Evolutionary conservation across 92 coral and sea anemone species (phyloP).

Genomic region (Paramuricea clavata): DNA sequence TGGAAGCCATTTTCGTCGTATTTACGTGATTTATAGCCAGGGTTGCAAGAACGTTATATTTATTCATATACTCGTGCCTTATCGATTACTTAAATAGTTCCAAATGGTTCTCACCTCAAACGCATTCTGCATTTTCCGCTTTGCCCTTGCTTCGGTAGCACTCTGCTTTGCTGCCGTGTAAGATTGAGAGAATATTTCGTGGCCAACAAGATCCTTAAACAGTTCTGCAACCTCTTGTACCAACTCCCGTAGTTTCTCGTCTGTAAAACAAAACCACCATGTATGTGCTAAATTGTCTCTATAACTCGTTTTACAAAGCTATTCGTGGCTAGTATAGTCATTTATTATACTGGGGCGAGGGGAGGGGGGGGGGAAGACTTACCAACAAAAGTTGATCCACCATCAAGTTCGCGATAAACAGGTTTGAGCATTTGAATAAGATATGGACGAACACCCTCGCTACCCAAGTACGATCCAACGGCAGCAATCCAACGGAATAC

Average conservation of each 20-base stretch:
- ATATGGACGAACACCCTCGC: conserved; percentile 73
- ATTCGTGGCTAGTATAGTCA: too few species aligned
- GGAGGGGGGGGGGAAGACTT: background rate
- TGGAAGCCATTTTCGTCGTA: too few species aligned
- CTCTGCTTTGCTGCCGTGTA: conserved; percentile 82
- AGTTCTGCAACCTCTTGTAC: conserved; percentile 91
- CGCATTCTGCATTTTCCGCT: conserved; percentile 80
- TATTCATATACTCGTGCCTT: too few species aligned
- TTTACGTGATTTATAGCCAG: too few species aligned
- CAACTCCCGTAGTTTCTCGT: conserved; percentile 66
- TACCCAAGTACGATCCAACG: conserved; percentile 77
- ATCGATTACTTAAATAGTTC: too few species aligned
- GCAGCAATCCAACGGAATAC: conserved; percentile 96
- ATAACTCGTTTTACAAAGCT: too few species aligned
- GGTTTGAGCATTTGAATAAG: conserved; percentile 78
- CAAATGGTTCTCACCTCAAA: conserved; percentile 77
- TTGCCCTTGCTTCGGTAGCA: conserved; percentile 75
- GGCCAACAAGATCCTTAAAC: conserved; percentile 83
- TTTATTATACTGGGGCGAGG: too few species aligned
- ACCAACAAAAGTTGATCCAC: conserved; percentile 82
- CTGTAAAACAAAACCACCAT: conserved; percentile 28
- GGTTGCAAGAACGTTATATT: too few species aligned
- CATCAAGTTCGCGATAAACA: conserved; percentile 87
- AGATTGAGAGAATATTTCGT: conserved; percentile 84
- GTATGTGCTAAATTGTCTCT: background rate